Conservation (phyloP, 2,888 invertebrate species). For the Melieria crassipennis region DNA sequence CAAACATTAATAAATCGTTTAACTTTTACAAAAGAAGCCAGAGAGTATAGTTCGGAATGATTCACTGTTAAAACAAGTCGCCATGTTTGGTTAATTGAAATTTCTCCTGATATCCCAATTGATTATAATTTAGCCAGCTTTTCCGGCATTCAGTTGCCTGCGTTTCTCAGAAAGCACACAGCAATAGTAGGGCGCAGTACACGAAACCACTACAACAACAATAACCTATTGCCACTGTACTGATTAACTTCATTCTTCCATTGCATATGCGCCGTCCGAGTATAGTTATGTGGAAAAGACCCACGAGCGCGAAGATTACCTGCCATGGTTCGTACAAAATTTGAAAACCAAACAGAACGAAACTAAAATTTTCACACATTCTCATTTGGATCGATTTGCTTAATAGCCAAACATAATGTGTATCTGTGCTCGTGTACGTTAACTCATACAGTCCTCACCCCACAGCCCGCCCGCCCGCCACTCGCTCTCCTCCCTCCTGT, state of each 20-base stretch:
- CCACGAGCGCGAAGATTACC: slow-evolving; percentile 76
- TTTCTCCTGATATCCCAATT: no score
- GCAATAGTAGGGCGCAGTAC: not conserved
- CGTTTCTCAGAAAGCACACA: no score
- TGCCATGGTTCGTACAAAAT: slow-evolving; percentile 79
- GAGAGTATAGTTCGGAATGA: no score
- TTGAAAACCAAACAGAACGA: slow-evolving; percentile 9
- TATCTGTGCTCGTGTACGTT: slow-evolving; percentile 4
- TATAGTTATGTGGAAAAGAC: slow-evolving; percentile 82
- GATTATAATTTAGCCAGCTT: no score
- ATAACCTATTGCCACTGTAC: slow-evolving; percentile 5
- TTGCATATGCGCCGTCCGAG: slow-evolving; percentile 60
- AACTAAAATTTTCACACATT: not conserved
- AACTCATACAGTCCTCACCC: no score
- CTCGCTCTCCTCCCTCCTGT: no score
- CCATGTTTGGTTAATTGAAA: no score
- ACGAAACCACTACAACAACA: slow-evolving; percentile 35
- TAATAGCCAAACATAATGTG: not conserved
- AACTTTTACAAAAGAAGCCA: no score
- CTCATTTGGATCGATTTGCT: not conserved
- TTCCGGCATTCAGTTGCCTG: no score
- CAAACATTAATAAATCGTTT: no score
- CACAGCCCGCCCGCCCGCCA: no score
- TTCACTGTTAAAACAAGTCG: no score
- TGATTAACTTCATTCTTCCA: slow-evolving; percentile 46